Evolutionary conservation across 2,888 invertebrate species (phyloP), one percentile per base, ranked within the genome.

Genomic region (Heliconius ismenius): DNA sequence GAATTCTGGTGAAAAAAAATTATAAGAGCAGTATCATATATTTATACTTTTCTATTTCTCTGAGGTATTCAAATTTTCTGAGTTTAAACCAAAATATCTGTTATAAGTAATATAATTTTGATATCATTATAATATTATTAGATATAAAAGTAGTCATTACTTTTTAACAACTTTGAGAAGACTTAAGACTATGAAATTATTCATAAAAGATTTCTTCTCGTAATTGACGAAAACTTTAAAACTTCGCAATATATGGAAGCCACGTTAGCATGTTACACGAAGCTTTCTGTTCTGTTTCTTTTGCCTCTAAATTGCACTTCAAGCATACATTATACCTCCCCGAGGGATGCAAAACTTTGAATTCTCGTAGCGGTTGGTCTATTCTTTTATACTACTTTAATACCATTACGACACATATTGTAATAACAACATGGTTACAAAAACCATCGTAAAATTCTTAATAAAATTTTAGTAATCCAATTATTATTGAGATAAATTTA

Each of bases 251-350:
- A 63, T 3, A 58, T 26, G 13, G 39, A 60, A 32, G 7, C n/a
- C 32, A 36, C 28, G 24, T 36, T 58, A 32, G n/a, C 58, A 58
- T 70, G 24, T 32, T 70, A 58, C 70, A 32, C 7, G 15, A 58
- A 58, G 70, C 6, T 70, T 9, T 70, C n/a, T n/a, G n/a, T 9
- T 70, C n/a, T n/a, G n/a, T 70, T 70, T 70, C 58, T 70, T 70
- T 70, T 58, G n/a, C 32, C 32, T 58, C 32, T 70, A 70, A 70
- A 70, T 70, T 70, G 70, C 70, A 32, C 58, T 58, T 54, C 69
- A n/a, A 70, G 58, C 70, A 70, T 70, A 70, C n/a, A 70, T 54
- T 70, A 70, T 36, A 58, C 24, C 58, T 70, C 58, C 58, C 70
- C 32, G 58, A 58, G 70, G 70, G 24, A 70, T 36, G 15, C 32